Percentiles rank a stretch among this genome's conserved stretches.
phyloP scores from a whole-genome alignment of 2,888 invertebrate species.

The Pocota personata region DNA sequence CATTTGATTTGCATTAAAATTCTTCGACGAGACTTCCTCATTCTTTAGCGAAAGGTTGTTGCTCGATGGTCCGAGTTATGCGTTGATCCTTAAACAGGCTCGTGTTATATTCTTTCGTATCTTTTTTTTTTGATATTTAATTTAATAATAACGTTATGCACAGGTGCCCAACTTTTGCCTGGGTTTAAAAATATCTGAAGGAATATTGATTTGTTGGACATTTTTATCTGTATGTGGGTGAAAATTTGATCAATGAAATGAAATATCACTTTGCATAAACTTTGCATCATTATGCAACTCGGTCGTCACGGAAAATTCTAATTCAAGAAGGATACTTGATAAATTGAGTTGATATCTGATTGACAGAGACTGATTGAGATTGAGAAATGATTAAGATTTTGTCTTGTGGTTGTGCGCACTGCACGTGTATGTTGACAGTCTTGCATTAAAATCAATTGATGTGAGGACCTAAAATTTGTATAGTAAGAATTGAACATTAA shows the following conservation, averaged over 20 bases:
- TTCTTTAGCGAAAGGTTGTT: slow-evolving; percentile 69
- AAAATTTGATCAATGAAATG: slow-evolving; percentile 34
- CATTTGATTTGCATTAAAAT: slow-evolving; percentile 68
- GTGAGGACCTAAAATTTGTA: no score
- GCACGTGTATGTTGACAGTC: neutral
- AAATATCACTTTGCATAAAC: neutral
- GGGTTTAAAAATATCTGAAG: slow-evolving; percentile 14
- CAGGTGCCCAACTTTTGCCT: slow-evolving; percentile 3
- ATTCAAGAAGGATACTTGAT: neutral
- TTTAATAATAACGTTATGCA: neutral
- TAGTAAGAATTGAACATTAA: no score
- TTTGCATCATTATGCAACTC: slow-evolving; percentile 21
- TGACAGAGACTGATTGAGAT: neutral
- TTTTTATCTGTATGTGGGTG: slow-evolving; percentile 38
- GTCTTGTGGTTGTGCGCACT: no score
- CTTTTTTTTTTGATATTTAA: neutral
- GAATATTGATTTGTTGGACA: slow-evolving; percentile 31
- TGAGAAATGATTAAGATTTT: neutral
- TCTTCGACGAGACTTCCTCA: slow-evolving; percentile 61
- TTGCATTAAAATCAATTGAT: no score
- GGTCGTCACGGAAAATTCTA: neutral
- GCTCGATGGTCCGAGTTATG: slow-evolving; percentile 56
- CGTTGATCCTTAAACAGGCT: slow-evolving; percentile 52
- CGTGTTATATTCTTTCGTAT: slow-evolving; percentile 4
- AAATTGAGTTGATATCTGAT: neutral